phyloP scores from a whole-genome alignment of 2,888 invertebrate species.

The Zelleria hepariella region DNA sequence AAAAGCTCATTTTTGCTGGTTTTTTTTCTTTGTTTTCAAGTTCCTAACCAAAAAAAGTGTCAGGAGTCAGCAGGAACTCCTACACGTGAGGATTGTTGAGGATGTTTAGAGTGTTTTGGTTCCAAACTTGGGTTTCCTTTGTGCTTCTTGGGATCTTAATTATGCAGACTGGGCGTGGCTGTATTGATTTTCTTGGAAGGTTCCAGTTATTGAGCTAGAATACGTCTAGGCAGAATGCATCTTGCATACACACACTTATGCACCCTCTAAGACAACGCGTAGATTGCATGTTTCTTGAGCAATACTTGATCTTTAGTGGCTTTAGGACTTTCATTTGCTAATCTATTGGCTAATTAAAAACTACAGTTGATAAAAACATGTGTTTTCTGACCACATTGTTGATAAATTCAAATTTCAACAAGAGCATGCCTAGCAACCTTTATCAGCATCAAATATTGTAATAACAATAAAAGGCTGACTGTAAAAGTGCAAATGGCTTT shows the following conservation, averaged over 20 bases:
- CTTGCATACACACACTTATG: neutral
- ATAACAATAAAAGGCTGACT: neutral
- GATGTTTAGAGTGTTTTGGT: conserved; percentile 36
- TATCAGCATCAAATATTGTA: neutral
- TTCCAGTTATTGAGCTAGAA: conserved; percentile 64
- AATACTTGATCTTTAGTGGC: neutral
- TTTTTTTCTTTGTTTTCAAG: conserved; percentile 68
- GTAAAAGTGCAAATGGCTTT: neutral
- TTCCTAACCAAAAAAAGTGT: conserved; percentile 68
- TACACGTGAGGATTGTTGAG: conserved; percentile 42
- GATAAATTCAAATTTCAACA: neutral
- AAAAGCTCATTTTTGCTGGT: conserved; percentile 29
- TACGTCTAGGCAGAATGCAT: conserved; percentile 30
- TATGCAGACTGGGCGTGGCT: conserved; percentile 71
- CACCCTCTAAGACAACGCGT: neutral
- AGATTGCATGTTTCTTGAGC: neutral
- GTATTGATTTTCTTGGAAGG: conserved; percentile 71
- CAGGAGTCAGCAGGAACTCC: conserved; percentile 19
- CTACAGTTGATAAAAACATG: neutral
- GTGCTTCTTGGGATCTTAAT: conserved; percentile 42
- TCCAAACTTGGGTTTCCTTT: conserved; percentile 29
- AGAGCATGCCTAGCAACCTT: neutral
- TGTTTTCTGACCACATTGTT: neutral
- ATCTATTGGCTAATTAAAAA: neutral
- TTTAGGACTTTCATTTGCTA: neutral